Base-by-base conservation (phyloP, 2,888 invertebrate species). In the Ramazzottius varieornatus region DNA sequence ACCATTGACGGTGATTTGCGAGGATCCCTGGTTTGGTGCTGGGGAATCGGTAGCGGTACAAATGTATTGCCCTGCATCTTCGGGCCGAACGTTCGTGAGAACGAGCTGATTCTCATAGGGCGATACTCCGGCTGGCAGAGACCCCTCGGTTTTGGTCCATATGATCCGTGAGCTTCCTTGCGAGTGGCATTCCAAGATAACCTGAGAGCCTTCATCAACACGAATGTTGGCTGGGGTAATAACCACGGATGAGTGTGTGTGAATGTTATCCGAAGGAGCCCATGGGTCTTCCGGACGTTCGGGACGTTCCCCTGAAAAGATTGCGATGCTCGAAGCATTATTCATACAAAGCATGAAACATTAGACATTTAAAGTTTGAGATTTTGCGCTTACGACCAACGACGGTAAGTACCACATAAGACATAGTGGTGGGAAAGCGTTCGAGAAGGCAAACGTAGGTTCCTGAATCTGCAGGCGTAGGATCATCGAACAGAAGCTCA, bases 21-120 rank as follows among this genome's bases (percentile, higher is more conserved):
- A 8, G 54, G 29, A 24, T 4, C 16, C 13, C 20, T 24, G 54
- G 13, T 29, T 29, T 4, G 54, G 54, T 13, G 8, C 54, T 24
- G 54, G 20, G 4, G 24, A 8, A 54, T 54, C 54, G 29, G 24
- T 81, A 1, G 85, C 86, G 4, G 82, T 82, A 74, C 93, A 93
- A 2, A 87, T 81, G 73, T 93, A 93, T 0, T 84, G 85, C 32
- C 93, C 93, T 0, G 89, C 88, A 75, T 91, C 88, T 1, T 83
- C 82, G 66, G 85, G 84, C 33, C 82, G 54, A 54, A 54, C 24
- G 54, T 29, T 54, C 4, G 20, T 54, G 20, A 54, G 29, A 29
- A 54, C 54, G 4, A 54, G 54, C 29, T 54, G 54, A 16, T 54
- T 29, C n/a, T 29, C 29, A 24, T 54, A 54, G 13, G 54, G 54